Base-by-base conservation (phyloP, 1,140 invertebrate genomes). In the Leptinotarsa undecemlineata region DNA sequence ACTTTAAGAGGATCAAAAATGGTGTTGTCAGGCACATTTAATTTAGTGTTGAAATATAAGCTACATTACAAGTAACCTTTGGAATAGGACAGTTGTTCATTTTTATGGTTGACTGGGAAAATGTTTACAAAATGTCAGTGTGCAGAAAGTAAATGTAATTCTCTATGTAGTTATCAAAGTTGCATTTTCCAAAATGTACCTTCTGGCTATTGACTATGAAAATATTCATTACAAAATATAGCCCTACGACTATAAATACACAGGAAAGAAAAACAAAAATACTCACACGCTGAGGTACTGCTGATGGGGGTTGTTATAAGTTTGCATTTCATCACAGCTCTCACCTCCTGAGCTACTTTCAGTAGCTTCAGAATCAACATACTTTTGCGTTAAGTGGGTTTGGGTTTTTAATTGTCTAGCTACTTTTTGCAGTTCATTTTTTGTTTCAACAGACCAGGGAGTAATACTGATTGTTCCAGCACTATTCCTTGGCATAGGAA, bases 331-430 rank as follows among this genome's bases (percentile, higher is more conserved):
- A 87, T 98, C 96, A 86, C 94, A 94, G 80, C 95, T 97, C 85
- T 98, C 96, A 47, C 94, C 95, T 60, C 95, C 96, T 48, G 96
- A 97, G 82, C 95, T 97, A 69, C 95, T 96, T 19, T 92, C 94
- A 17, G 96, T 98, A 17, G 94, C 95, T 87, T 98, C 96, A 19
- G 95, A 96, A 86, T 98, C 96, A 64, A 96, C 86, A 78, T 90
- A 90, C 66, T 88, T 86, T 80, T 95, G 91, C 63, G 95, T 88
- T 72, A 93, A 86, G 42, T 89, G 87, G 72, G 95, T 82, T 84
- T 94, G 92, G 1, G 89, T 90, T 13, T 90, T 85, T 61, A 96
- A 85, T 20, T 91, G 88, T 48, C 93, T 93, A 11, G 91, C 87
- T 1, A 92, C 89, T 69, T 89, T 89, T 74, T 91, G 89, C 51